phyloP scores from a whole-genome alignment of 2,797 vertebrate genomes.

The Miichthys miiuy region DNA sequence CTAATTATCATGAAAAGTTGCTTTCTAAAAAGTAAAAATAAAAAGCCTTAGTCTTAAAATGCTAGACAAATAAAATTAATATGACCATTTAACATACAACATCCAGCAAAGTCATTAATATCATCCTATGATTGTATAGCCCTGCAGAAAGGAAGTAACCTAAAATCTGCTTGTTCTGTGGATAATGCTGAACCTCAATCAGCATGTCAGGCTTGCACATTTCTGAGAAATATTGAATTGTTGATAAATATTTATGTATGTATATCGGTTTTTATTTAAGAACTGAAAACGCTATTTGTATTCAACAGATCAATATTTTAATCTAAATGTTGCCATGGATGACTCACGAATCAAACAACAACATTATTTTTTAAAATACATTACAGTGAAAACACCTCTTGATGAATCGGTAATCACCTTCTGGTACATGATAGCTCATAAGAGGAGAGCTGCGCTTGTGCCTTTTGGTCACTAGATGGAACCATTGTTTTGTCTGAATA shows the following conservation, averaged over 20 bases:
- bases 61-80: background rate
- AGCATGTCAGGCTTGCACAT: background rate
- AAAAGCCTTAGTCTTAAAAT: background rate
- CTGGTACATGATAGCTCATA: background rate
- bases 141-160: slow-evolving; percentile 17
- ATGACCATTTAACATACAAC: slow-evolving; percentile 2
- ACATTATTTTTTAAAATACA: background rate
- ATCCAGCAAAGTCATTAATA: slow-evolving; percentile 8
- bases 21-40: background rate
- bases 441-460: slow-evolving; percentile 23
- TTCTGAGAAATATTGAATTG: background rate
- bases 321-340: background rate
- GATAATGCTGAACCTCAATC: background rate
- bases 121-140: background rate
- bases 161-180: background rate
- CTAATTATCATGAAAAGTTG: background rate
- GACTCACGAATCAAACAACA: background rate
- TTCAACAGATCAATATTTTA: background rate
- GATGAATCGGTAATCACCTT: too few species aligned
- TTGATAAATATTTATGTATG: background rate
- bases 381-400: background rate
- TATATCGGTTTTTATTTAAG: background rate
- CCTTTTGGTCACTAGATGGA: slow-evolving; percentile 79
- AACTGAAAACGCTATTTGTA: background rate
- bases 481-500: slow-evolving; percentile 60